A percentile compares a stretch with the other conserved stretches of the same genome.
These are phyloP conservation scores for Harpagus bidentatus DNA, from an alignment of 2,113 vertebrate species.

Conservation along the genomic window DNA sequence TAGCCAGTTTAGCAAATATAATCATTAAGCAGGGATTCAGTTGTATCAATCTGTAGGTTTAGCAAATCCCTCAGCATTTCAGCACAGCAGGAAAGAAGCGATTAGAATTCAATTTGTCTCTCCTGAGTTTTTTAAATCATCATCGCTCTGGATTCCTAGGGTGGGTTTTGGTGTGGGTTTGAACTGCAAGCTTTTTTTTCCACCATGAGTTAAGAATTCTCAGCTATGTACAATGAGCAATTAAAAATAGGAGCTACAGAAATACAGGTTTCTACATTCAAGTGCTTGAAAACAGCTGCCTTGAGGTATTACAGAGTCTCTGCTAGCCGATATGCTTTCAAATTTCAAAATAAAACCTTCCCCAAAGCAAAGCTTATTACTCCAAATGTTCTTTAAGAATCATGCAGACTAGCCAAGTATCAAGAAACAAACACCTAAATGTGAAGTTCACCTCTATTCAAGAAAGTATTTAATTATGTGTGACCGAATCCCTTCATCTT, in stretches of 20 bases:
- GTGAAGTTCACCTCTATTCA: not conserved
- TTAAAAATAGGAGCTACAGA: not conserved
- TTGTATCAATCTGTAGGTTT: not conserved
- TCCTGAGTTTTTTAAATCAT: not conserved
- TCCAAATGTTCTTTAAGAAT: not conserved
- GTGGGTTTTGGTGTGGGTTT: not conserved
- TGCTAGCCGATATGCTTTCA: not conserved
- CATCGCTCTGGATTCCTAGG: not conserved
- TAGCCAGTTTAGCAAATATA: not conserved
- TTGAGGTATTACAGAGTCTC: not conserved
- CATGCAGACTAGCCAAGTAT: not conserved
- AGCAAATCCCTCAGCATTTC: constrained; percentile 29
- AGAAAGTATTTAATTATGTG: not conserved
- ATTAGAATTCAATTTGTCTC: constrained; percentile 9
- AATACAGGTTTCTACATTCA: not conserved
- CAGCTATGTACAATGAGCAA: not conserved
- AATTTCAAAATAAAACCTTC: not conserved
- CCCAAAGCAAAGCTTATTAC: not conserved
- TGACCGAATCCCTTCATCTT: not conserved
- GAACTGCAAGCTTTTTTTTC: not conserved
- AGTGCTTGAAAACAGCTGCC: not conserved
- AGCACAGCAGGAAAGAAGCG: not conserved
- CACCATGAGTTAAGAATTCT: not conserved
- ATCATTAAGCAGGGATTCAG: not conserved
- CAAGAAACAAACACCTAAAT: not conserved